These are phyloP conservation scores for Parochlus steinenii DNA, from an alignment of 2,888 invertebrate genomes.

Conservation along the genomic window DNA sequence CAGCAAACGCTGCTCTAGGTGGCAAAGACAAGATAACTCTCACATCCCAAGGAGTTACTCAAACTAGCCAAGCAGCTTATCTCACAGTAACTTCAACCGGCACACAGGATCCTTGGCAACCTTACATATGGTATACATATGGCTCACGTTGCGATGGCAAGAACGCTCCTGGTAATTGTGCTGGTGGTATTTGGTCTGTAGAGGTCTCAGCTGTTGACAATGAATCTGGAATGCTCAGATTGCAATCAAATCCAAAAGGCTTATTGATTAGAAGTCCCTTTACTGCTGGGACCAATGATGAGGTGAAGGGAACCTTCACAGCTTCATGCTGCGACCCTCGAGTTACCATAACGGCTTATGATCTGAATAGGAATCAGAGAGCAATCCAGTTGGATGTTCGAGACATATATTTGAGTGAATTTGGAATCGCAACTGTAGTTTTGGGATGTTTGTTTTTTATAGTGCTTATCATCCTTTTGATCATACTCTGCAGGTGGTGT, in stretches of 20 bases:
- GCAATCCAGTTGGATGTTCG: constrained; percentile 43
- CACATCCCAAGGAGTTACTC: constrained; percentile 32
- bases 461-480: constrained; percentile 39
- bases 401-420: constrained; percentile 27
- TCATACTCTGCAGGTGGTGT: constrained; percentile 42
- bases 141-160: constrained; percentile 45
- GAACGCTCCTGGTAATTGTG: constrained; percentile 37
- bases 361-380: constrained; percentile 48
- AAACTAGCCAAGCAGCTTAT: constrained; percentile 27
- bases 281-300: constrained; percentile 47
- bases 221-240: constrained; percentile 42
- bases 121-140: constrained; percentile 42
- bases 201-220: constrained; percentile 49
- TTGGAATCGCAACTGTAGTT: constrained; percentile 50
- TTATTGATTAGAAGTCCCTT: constrained; percentile 44
- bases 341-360: constrained; percentile 48
- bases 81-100: constrained; percentile 27
- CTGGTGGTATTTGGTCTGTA: constrained; percentile 50
- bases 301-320: constrained; percentile 47
- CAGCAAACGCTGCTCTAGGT: constrained; percentile 32
- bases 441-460: constrained; percentile 47
- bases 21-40: constrained; percentile 46
- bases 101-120: constrained; percentile 37
- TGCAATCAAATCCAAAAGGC: constrained; percentile 41
- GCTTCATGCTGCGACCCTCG: constrained; percentile 57